Evolutionary conservation across 2,888 invertebrate genomes (phyloP), one percentile per base, ranked within the genome.

Genomic region (Syrphus vitripennis): DNA sequence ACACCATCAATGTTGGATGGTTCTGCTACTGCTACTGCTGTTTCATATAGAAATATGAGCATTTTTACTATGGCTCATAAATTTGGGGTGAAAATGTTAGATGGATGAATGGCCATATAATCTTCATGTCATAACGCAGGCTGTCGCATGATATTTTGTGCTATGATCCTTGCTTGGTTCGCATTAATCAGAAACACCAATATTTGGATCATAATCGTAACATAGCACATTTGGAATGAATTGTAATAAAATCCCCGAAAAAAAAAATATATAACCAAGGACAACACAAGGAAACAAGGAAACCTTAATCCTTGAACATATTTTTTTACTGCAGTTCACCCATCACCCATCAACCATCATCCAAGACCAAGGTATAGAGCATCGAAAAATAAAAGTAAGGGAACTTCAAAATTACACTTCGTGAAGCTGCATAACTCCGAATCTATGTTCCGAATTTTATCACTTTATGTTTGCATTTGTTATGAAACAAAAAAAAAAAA

Each of bases 171-270:
- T 86, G 21, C 86, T 86, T 86, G 21, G 69, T 67, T 74, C 72
- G 82, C 82, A 86, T 86, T 86, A 86, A 86, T 86, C 86, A 86
- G 82, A 86, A 86, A 82, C 86, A 86, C 86, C 82, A 86, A 86
- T 86, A 86, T 86, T 78, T 82, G 86, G 86, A 86, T 86, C 86
- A 86, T 86, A 86, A 86, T 86, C 82, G 86, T 86, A 86, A 82
- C 76, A 80, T 67, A 80, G 76, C 71, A 77, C 82, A 86, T 86
- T 86, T 59, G 40, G 72, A 86, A 86, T 81, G 84, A 74, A 81
- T 86, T 77, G 86, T 82, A 77, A 86, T 86, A 82, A 86, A 86
- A 82, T 55, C 55, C 24, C 70, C 48, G 19, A 55, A 53, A 29
- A 67, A n/a, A n/a, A n/a, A n/a, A n/a, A n/a, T n/a, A n/a, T 34